These are phyloP conservation scores for Neodon shergylaensis DNA, from an alignment of 2,113 vertebrate genomes.

Conservation along the genomic window DNA sequence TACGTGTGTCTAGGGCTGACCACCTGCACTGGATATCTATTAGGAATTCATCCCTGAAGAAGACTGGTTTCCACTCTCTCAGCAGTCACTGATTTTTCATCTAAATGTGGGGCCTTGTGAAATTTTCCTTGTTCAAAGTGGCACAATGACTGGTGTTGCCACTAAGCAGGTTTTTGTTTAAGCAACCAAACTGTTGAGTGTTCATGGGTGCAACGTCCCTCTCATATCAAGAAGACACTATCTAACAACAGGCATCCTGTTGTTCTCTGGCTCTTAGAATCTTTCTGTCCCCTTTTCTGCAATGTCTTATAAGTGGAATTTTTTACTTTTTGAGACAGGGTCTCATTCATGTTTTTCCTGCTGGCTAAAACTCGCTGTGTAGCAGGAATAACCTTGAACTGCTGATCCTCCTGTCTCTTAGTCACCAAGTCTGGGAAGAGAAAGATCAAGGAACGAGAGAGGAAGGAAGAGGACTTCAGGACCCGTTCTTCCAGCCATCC, in stretches of 20 bases:
- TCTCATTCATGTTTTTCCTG: background rate
- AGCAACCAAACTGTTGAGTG: background rate
- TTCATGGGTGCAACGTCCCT: background rate
- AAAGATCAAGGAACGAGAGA: background rate
- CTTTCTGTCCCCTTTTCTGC: background rate
- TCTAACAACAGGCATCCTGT: background rate
- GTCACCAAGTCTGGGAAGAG: background rate
- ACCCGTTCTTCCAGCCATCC: background rate
- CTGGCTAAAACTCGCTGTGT: background rate
- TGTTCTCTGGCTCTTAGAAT: background rate
- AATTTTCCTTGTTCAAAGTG: background rate
- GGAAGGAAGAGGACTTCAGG: too few species aligned
- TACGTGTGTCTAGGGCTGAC: background rate
- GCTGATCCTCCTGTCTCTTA: background rate
- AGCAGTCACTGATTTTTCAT: background rate
- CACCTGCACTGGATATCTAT: background rate
- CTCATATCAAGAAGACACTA: background rate
- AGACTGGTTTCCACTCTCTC: background rate
- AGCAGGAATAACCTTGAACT: background rate
- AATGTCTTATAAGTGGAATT: background rate
- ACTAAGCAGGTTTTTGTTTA: background rate
- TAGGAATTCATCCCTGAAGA: background rate
- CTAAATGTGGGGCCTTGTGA: background rate
- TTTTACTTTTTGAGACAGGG: background rate
- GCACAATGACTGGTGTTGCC: background rate